phyloP scores from a whole-genome alignment of 2,888 invertebrate species.

The Oscheius sp. region DNA sequence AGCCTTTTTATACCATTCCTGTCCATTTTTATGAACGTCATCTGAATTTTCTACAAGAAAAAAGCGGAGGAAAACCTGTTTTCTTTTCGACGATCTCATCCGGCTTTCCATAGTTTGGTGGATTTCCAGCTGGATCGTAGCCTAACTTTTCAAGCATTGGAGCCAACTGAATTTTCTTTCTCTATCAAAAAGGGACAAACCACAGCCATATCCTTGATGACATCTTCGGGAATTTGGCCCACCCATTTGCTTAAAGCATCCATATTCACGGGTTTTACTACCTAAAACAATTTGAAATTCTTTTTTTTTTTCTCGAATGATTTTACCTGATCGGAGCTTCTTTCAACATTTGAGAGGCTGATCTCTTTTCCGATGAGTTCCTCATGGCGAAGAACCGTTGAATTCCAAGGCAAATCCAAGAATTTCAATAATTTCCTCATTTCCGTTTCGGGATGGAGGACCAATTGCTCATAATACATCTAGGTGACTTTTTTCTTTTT shows the following conservation, averaged over 20 bases:
- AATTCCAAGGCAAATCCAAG: constrained; percentile 91
- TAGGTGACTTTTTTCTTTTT: constrained; percentile 77
- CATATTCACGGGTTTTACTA: constrained; percentile 95
- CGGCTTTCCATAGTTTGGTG: constrained; percentile 82
- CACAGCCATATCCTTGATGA: constrained; percentile 77
- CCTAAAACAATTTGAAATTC: constrained; percentile 71
- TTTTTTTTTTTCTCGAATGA: background rate
- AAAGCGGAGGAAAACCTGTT: too few relatives aligned
- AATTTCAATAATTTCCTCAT: constrained; percentile 87
- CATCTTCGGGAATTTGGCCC: constrained; percentile 78
- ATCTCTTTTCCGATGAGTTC: constrained; percentile 86
- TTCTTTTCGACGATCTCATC: constrained; percentile 66
- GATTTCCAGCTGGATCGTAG: constrained; percentile 92
- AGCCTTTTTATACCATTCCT: constrained; percentile 67
- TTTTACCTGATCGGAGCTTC: constrained; percentile 53
- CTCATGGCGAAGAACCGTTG: constrained; percentile 94
- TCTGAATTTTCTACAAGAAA: too few relatives aligned
- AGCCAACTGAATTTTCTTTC: constrained; percentile 48
- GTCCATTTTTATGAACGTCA: constrained; percentile 64
- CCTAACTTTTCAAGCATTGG: constrained; percentile 73
- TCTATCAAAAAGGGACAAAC: constrained; percentile 4
- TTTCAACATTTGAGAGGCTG: constrained; percentile 63
- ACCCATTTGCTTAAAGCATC: constrained; percentile 82
- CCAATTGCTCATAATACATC: constrained; percentile 95
- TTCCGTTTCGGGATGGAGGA: constrained; percentile 88